A percentile compares a stretch with the other conserved stretches of the same genome.
phyloP scores from a whole-genome alignment of 2,797 vertebrate species.

The Darevskia mixta region DNA sequence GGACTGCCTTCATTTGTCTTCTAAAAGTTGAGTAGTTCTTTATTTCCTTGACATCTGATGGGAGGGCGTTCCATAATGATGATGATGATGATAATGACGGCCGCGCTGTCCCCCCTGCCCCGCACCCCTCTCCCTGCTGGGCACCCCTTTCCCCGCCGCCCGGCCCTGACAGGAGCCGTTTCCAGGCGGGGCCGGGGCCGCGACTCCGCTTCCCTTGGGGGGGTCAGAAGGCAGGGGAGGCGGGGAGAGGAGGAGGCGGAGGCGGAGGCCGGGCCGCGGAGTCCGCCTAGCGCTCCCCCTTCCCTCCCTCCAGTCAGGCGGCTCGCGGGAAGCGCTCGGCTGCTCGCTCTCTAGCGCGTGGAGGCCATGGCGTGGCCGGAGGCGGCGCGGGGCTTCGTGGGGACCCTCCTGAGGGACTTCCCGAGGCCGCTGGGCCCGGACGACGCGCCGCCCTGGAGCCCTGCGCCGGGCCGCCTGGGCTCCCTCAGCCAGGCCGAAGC shows the following conservation, averaged over 20 bases:
- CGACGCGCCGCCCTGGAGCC: constrained; percentile 78
- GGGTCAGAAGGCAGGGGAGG: neutral
- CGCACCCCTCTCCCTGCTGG: no score
- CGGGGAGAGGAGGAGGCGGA: neutral
- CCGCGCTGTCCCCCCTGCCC: no score
- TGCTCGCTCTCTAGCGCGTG: neutral
- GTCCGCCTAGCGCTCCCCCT: neutral
- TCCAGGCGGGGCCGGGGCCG: neutral
- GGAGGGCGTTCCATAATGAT: no score
- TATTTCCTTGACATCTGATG: no score
- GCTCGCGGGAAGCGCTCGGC: constrained; percentile 13
- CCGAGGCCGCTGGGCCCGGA: constrained; percentile 78
- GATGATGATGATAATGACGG: no score
- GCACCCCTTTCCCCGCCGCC: no score
- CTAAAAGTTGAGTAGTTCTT: no score
- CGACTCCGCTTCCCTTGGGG: neutral
- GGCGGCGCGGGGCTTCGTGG: constrained; percentile 74
- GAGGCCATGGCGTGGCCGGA: constrained; percentile 66
- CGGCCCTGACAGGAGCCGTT: neutral
- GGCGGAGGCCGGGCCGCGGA: neutral
- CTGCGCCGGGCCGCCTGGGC: constrained; percentile 71
- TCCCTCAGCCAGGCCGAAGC: constrained; percentile 82
- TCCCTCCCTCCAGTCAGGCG: neutral
- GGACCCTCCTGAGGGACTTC: constrained; percentile 82
- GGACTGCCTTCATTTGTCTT: no score